These are phyloP conservation scores for Microctenopoma lineatum DNA, from an alignment of 2,797 vertebrate genomes.

Conservation along the genomic window DNA sequence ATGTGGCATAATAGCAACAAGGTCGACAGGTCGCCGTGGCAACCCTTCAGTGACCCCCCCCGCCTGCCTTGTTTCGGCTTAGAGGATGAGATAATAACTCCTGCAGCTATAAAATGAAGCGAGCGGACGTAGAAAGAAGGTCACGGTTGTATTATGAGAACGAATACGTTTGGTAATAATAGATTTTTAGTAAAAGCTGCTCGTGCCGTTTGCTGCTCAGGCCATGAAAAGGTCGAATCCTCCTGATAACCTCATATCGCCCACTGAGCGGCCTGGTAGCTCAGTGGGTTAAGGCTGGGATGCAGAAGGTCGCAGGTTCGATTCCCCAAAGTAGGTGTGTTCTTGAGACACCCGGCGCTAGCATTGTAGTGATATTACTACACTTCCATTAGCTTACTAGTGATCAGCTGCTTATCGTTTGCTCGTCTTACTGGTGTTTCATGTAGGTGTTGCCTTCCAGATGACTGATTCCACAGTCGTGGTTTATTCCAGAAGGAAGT, in stretches of 20 bases:
- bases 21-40: constrained; percentile 9
- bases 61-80: constrained; percentile 10
- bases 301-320: too few species aligned
- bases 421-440: constrained; percentile 3
- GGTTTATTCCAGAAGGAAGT: neutral
- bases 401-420: too few species aligned
- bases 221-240: neutral
- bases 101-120: constrained; percentile 12
- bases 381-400: too few species aligned
- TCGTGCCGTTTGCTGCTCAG: too few species aligned
- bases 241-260: neutral
- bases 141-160: constrained; percentile 17
- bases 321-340: too few species aligned
- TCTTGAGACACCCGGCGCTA: too few species aligned
- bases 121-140: constrained; percentile 24
- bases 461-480: constrained; percentile 1
- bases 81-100: constrained; percentile 12
- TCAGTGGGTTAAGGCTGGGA: too few species aligned
- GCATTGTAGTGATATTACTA: too few species aligned
- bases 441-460: constrained; percentile 19
- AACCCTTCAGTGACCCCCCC: constrained; percentile 19
- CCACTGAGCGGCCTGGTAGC: too few species aligned
- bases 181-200: neutral
- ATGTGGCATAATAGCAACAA: constrained; percentile 26
- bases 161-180: neutral